A percentile compares a stretch with the other conserved stretches of the same genome.
Evolutionary conservation across 2,113 vertebrate species (phyloP).

Genomic region (Penelope pileata): DNA sequence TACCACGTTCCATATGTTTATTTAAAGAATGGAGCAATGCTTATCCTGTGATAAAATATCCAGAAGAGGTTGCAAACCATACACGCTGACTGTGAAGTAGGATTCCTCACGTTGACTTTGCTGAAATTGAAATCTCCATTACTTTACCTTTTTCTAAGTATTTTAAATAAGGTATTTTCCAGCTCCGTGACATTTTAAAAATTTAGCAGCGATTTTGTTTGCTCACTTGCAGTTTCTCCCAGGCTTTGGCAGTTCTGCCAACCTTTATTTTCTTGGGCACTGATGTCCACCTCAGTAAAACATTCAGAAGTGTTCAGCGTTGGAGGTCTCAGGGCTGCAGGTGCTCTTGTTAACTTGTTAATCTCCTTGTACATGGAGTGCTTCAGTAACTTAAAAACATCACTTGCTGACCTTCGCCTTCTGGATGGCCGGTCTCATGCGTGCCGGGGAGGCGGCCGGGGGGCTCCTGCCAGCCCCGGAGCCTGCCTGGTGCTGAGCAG

Average conservation of each 20-base stretch:
- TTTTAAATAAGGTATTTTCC: neutral
- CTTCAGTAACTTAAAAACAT: neutral
- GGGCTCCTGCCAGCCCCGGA: neutral
- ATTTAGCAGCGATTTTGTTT: neutral
- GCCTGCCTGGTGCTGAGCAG: neutral
- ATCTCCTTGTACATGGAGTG: neutral
- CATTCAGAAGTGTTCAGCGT: neutral
- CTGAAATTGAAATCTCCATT: neutral
- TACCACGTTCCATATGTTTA: neutral
- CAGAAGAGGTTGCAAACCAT: neutral
- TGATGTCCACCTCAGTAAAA: neutral
- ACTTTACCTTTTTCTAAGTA: neutral
- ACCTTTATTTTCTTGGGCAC: neutral
- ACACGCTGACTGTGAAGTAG: neutral
- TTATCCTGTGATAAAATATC: neutral
- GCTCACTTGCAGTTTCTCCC: neutral
- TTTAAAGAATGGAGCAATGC: neutral
- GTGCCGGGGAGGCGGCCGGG: neutral
- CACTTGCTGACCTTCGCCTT: neutral
- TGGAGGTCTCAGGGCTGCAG: neutral
- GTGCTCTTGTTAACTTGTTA: neutral
- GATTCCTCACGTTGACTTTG: neutral
- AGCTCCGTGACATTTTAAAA: neutral
- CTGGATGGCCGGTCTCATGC: neutral
- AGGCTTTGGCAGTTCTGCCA: neutral